These are phyloP conservation scores for Jaculus jaculus DNA, from an alignment of 2,113 vertebrate genomes.

Conservation along the genomic window DNA sequence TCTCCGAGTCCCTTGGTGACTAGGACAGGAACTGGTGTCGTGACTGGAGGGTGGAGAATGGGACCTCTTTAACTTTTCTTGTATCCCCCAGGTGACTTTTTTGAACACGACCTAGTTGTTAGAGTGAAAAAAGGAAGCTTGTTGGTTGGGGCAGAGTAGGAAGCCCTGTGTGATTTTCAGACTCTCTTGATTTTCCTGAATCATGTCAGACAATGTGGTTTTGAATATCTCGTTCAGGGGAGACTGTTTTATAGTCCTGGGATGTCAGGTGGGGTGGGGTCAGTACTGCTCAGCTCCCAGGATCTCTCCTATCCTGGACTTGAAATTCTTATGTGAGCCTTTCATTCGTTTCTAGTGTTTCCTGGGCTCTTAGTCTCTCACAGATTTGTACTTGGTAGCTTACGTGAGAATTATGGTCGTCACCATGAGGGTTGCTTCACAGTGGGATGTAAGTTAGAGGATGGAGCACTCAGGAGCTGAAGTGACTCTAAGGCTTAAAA, in stretches of 20 bases:
- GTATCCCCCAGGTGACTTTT: neutral
- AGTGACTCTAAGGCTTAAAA: neutral
- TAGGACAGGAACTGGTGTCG: neutral
- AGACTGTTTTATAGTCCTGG: neutral
- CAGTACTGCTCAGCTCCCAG: neutral
- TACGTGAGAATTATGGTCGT: neutral
- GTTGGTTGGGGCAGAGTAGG: neutral
- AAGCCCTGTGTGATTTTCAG: neutral
- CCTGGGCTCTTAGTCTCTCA: neutral
- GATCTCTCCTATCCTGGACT: neutral
- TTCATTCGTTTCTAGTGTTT: neutral
- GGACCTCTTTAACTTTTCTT: neutral
- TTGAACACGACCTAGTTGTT: neutral
- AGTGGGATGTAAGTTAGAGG: neutral
- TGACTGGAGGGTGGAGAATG: neutral
- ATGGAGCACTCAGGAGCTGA: too few relatives aligned
- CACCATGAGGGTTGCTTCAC: neutral
- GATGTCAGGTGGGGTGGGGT: rapidly evolving
- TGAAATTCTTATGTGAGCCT: neutral
- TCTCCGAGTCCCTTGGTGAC: neutral
- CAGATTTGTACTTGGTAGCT: neutral
- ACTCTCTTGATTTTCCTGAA: neutral
- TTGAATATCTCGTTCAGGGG: neutral
- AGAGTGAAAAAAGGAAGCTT: neutral
- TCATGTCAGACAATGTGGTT: neutral